These are phyloP conservation scores for Mesodorylaimus sp. DNA, from an alignment of 2,888 invertebrate genomes.

Conservation along the genomic window DNA sequence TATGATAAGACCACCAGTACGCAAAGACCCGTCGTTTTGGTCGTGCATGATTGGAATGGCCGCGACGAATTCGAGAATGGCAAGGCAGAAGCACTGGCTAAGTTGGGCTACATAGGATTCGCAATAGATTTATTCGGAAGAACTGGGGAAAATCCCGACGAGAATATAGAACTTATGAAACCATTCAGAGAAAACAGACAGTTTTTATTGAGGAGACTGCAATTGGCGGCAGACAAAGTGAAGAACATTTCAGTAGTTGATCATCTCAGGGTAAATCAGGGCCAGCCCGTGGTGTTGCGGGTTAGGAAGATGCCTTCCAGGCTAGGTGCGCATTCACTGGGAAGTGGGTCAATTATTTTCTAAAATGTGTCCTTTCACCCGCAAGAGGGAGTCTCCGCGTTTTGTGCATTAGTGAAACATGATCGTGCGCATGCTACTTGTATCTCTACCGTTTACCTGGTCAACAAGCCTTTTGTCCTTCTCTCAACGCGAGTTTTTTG, in stretches of 20 bases:
- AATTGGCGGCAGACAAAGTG: conserved; percentile 16
- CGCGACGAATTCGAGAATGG: background rate
- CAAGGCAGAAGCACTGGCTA: background rate
- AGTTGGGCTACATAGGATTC: conserved; percentile 20
- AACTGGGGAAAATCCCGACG: conserved; percentile 13
- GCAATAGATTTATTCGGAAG: conserved; percentile 24
- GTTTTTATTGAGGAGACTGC: conserved; percentile 16
- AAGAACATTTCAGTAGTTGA: conserved; percentile 15
- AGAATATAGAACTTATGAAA: conserved; percentile 16
- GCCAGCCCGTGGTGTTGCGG: too few relatives aligned
- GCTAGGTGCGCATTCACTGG: too few relatives aligned
- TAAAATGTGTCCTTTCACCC: too few relatives aligned
- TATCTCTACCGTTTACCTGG: too few relatives aligned
- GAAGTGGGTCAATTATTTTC: too few relatives aligned
- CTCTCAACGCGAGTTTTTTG: too few relatives aligned
- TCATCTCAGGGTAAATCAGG: conserved; percentile 12
- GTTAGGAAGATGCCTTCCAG: too few relatives aligned
- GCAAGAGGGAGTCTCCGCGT: too few relatives aligned
- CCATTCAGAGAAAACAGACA: conserved; percentile 16
- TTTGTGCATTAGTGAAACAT: too few relatives aligned
- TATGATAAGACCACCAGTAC: background rate
- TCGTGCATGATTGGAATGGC: conserved; percentile 1
- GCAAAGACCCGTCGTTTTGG: background rate
- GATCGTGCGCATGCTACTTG: too few relatives aligned
- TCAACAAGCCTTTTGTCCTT: too few relatives aligned